Conservation (phyloP, 2,797 vertebrate species). For the Aselliscus stoliczkanus region DNA sequence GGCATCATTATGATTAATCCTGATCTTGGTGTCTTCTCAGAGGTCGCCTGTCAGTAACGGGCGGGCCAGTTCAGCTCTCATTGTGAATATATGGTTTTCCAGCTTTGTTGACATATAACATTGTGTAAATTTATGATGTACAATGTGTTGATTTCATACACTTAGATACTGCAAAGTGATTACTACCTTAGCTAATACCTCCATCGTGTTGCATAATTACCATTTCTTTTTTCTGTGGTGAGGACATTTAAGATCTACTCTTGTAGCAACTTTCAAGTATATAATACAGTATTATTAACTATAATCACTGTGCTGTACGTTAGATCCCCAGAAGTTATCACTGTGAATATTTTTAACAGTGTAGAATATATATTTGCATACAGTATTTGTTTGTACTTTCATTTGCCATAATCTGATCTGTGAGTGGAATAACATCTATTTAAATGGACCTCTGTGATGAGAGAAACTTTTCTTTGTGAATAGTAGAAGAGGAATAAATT, state of each 20-base stretch:
- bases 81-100: neutral
- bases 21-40: neutral
- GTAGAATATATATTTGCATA: neutral
- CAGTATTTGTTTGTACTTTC: neutral
- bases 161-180: neutral
- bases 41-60: neutral
- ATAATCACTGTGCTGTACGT: neutral
- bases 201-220: neutral
- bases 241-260: neutral
- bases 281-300: neutral
- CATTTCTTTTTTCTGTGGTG: neutral
- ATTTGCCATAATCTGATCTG: neutral
- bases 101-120: neutral
- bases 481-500: conserved; percentile 14
- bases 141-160: neutral
- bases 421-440: neutral
- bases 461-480: conserved; percentile 41
- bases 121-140: neutral
- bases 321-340: neutral
- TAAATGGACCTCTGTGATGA: neutral
- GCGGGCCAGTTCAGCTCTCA: neutral
- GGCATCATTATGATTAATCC: neutral
- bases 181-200: neutral
- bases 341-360: neutral
- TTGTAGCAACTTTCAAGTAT: neutral